Conservation (phyloP, 1,140 invertebrate genomes). For the Tenebrio molitor region DNA sequence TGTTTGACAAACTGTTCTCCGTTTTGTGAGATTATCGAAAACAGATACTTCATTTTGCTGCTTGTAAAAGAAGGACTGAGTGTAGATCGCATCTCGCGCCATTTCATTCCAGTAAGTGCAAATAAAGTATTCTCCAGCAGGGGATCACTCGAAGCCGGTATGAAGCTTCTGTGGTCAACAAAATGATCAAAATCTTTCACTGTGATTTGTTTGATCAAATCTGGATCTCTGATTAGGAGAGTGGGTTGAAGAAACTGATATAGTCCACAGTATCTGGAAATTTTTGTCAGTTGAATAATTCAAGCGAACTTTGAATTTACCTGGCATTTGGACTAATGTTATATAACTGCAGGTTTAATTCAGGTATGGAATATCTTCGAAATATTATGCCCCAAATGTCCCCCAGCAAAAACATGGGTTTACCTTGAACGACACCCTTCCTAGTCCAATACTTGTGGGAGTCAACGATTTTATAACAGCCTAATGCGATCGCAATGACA, state of each 20-base stretch:
- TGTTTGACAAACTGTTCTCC: constrained; percentile 58
- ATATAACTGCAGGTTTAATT: not conserved
- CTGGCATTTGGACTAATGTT: constrained; percentile 11
- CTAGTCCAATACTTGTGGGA: constrained; percentile 1
- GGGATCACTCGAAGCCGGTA: constrained; percentile 67
- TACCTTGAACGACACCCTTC: not conserved
- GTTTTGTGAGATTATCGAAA: constrained; percentile 60
- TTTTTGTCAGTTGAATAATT: not conserved
- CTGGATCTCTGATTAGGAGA: constrained; percentile 63
- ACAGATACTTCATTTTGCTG: constrained; percentile 64
- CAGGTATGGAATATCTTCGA: not conserved
- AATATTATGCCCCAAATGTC: constrained; percentile 4
- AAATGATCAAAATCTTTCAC: constrained; percentile 69
- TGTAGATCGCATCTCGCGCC: constrained; percentile 63
- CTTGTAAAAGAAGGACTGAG: constrained; percentile 66
- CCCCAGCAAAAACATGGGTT: constrained; percentile 18
- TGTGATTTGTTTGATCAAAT: constrained; percentile 66
- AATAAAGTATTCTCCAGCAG: constrained; percentile 69
- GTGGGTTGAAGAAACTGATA: constrained; percentile 58
- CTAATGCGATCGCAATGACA: too few species aligned
- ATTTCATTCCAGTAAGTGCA: constrained; percentile 62
- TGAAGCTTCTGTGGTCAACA: constrained; percentile 66
- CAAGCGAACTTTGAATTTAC: not conserved
- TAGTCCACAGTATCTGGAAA: constrained; percentile 56
- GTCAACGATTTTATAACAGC: too few species aligned